These are phyloP conservation scores for Acyrthosiphon pisum DNA, from an alignment of 1,140 invertebrate species.

Conservation along the genomic window DNA sequence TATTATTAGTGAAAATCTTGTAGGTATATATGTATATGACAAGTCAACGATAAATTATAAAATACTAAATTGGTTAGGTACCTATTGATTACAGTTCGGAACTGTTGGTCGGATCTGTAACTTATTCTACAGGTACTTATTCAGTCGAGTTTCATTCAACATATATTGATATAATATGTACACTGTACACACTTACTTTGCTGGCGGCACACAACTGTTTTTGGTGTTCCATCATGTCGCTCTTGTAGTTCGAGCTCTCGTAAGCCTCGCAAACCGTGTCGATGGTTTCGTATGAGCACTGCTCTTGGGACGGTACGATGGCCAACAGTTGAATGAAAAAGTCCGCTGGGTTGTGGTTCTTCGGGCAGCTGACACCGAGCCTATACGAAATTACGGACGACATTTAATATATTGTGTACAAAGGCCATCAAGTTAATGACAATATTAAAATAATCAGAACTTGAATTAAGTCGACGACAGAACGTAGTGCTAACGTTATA, in stretches of 20 bases:
- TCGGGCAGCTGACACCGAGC: slow-evolving; percentile 77
- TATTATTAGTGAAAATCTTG: neutral
- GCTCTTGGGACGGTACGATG: slow-evolving; percentile 82
- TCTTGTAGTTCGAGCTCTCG: slow-evolving; percentile 66
- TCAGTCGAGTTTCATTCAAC: neutral
- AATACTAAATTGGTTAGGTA: neutral
- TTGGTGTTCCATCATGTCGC: slow-evolving; percentile 56
- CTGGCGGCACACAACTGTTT: neutral
- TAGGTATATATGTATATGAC: neutral
- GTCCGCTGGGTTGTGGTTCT: slow-evolving; percentile 95
- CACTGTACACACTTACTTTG: neutral
- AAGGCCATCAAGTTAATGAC: neutral
- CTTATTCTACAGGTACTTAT: neutral
- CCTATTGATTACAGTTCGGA: neutral
- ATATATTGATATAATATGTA: too few species aligned
- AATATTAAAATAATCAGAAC: neutral
- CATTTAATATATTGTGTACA: neutral
- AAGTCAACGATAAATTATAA: neutral
- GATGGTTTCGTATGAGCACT: slow-evolving; percentile 75
- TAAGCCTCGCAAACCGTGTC: slow-evolving; percentile 82
- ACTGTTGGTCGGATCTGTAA: neutral
- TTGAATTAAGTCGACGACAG: neutral
- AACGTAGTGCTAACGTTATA: neutral
- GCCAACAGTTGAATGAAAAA: slow-evolving; percentile 92
- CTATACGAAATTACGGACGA: slow-evolving; percentile 63